Conservation (phyloP, 2,888 invertebrate species). For the Liodrosophila aerea region DNA sequence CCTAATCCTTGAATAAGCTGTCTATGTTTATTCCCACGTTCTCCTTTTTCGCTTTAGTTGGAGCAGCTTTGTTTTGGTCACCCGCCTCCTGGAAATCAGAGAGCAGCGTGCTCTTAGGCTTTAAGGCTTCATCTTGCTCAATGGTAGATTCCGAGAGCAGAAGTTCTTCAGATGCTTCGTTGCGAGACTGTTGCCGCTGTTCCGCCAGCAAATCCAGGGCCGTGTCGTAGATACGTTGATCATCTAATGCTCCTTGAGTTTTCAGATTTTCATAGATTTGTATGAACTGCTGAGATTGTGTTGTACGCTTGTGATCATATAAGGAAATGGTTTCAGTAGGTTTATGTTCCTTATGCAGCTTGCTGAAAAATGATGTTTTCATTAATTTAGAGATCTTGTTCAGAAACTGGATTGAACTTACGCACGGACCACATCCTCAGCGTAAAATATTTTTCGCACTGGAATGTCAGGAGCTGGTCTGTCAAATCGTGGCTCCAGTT, state of each 20-base stretch:
- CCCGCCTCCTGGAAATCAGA: conserved; percentile 62
- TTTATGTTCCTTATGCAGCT: conserved; percentile 86
- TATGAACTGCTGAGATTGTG: conserved; percentile 85
- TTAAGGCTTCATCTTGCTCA: conserved; percentile 6
- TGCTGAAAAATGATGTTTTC: conserved; percentile 82
- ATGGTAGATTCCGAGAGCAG: conserved; percentile 7
- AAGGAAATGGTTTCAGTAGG: conserved; percentile 85
- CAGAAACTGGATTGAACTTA: conserved; percentile 83
- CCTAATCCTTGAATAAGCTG: conserved; percentile 66
- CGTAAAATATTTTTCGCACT: conserved; percentile 89
- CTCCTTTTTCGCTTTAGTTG: conserved; percentile 37
- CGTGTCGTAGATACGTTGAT: conserved; percentile 83
- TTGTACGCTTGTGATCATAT: conserved; percentile 77
- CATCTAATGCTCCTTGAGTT: conserved; percentile 83
- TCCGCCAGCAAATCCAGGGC: conserved; percentile 82
- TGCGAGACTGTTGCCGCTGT: conserved; percentile 52
- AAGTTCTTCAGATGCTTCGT: conserved; percentile 38
- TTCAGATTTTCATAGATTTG: conserved; percentile 85
- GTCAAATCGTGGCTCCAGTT: conserved; percentile 90
- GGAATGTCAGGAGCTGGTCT: conserved; percentile 86
- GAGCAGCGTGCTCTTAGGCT: conserved; percentile 39
- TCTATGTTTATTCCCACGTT: conserved; percentile 67
- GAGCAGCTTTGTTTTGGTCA: conserved; percentile 9
- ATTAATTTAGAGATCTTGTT: not conserved
- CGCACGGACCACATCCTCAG: conserved; percentile 93